Base-by-base conservation (phyloP, 2,113 vertebrate genomes). In the Rhineura floridana region DNA sequence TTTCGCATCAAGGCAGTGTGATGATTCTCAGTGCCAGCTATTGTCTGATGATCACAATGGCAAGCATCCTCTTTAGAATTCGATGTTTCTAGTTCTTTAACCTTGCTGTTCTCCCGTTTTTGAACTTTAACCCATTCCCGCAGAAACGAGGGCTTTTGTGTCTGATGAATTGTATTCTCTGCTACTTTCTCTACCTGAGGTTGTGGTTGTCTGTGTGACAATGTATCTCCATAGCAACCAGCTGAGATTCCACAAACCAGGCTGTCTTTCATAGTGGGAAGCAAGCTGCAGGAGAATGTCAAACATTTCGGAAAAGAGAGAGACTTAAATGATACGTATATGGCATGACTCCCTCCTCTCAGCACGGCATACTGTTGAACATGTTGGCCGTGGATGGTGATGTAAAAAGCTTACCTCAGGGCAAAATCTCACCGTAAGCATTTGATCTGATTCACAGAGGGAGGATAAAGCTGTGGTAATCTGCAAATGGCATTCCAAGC, bases 161-260 rank as follows among this genome's bases (percentile, higher is more conserved):
- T 90, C 83, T 88, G 94, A 95, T 85, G 94, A 94, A 89, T 90
- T 86, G 90, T 84, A 86, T 93, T 89, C 92, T 88, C 89, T 30
- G 55, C 85, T 86, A 50, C 52, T 59, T 86, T 65, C 76, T 39
- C 23, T 86, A 79, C 85, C 85, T 86, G 77, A 67, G 76, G n/a
- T 79, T 78, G 85, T 65, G 9, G 85, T 86, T 79, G 30, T 78
- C 76, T 23, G 75, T 59, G n/a, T 79, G 75, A 69, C 76, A 65
- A 78, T 33, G 10, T 5, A 86, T 86, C 62, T 67, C 85, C 85
- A 86, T 86, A 86, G 85, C 76, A 86, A 86, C 85, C 85, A 21
- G 62, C 85, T 30, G 76, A 67, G 85, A 69, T 52, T 69, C 42
- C 76, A 52, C n/a, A 39, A 67, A 15, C 62, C 21, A 39, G 84